A percentile compares a stretch with the other conserved stretches of the same genome.
Evolutionary conservation across 2,113 vertebrate species (phyloP).

Genomic region (Ammodytes marinus): DNA sequence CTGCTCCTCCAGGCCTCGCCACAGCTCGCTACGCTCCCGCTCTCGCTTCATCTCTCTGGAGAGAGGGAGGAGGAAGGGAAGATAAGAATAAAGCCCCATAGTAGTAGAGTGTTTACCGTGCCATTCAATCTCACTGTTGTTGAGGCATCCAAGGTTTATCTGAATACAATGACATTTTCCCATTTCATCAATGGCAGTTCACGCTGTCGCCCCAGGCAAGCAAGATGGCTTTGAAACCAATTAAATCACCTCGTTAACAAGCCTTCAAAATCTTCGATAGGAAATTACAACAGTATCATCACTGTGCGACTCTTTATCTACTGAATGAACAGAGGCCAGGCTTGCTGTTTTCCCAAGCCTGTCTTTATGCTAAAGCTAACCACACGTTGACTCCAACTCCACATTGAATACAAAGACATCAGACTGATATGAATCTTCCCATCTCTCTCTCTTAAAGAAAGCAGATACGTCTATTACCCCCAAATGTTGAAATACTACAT

Average conservation of each 20-base stretch:
- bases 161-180: no score
- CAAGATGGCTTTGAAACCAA: no score
- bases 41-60: conserved; percentile 91
- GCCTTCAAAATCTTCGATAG: no score
- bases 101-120: no score
- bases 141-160: no score
- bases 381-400: background rate
- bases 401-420: background rate
- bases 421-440: background rate
- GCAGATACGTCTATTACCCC: background rate
- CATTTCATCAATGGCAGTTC: no score
- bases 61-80: background rate
- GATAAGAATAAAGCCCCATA: background rate
- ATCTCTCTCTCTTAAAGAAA: background rate
- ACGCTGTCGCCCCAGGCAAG: no score
- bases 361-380: background rate
- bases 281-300: no score
- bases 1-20: conserved; percentile 90
- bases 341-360: background rate
- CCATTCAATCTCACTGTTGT: no score
- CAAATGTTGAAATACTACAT: background rate
- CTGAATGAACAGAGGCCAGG: background rate
- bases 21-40: conserved; percentile 89
- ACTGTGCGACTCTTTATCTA: no score
- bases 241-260: no score